Evolutionary conservation across 2,888 invertebrate genomes (phyloP).

Genomic region (Agrochola circellaris): DNA sequence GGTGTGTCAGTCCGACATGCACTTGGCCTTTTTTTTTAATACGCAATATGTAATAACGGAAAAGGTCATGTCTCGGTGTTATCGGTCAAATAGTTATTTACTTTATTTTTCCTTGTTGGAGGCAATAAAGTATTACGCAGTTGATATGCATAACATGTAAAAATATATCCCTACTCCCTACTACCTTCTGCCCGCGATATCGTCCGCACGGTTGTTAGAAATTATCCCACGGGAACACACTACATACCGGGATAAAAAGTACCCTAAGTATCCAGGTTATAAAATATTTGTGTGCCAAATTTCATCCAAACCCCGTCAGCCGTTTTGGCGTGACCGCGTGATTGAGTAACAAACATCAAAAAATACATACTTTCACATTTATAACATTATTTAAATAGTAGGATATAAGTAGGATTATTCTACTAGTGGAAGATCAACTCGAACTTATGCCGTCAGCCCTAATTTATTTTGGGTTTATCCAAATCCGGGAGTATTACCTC

Average conservation of each 20-base stretch:
- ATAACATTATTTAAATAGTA: too few relatives aligned
- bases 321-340: not conserved
- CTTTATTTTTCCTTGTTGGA: slow-evolving; percentile 35
- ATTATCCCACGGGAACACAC: not conserved
- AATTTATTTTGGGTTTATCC: slow-evolving; percentile 25
- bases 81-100: slow-evolving; percentile 41
- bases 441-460: not conserved
- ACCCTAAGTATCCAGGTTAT: not conserved
- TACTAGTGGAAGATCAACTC: not conserved
- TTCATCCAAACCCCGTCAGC: not conserved
- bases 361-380: not conserved
- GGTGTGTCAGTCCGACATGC: too few relatives aligned
- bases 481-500: slow-evolving; percentile 21
- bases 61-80: slow-evolving; percentile 40
- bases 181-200: not conserved
- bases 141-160: slow-evolving; percentile 1
- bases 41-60: not conserved
- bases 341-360: not conserved
- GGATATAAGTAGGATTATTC: not conserved
- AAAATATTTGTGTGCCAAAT: not conserved
- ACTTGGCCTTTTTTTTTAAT: not conserved
- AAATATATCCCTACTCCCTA: not conserved
- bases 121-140: slow-evolving; percentile 2
- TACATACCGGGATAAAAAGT: not conserved
- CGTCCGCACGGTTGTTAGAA: not conserved